A percentile compares a stretch with the other conserved stretches of the same genome.
Evolutionary conservation across 2,797 vertebrate species (phyloP).

Genomic region (Lutjanus argentimaculatus): DNA sequence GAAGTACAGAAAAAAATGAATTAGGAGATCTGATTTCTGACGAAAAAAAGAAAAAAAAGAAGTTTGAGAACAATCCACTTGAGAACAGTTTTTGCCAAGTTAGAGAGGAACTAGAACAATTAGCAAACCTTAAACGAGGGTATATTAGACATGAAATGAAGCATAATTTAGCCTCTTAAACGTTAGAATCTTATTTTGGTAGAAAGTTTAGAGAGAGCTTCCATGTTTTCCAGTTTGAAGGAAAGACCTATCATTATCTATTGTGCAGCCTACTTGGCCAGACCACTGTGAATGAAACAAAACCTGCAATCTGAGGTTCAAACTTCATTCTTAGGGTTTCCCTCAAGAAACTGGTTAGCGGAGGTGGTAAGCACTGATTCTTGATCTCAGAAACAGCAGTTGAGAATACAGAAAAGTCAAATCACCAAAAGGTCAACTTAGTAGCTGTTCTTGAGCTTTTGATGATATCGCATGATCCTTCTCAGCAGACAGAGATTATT

Average conservation of each 20-base stretch:
- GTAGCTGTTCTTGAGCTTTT: constrained; percentile 3
- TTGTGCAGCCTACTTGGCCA: constrained; percentile 44
- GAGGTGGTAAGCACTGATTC: constrained; percentile 13
- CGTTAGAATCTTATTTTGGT: neutral
- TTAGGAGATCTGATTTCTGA: too few species aligned
- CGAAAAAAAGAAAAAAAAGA: too few species aligned
- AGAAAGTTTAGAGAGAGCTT: constrained; percentile 20
- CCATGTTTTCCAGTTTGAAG: constrained; percentile 33
- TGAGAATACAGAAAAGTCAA: neutral
- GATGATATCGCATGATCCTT: neutral
- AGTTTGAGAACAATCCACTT: neutral
- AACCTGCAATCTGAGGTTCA: constrained; percentile 57
- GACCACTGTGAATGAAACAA: constrained; percentile 28
- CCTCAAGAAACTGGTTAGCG: constrained; percentile 29
- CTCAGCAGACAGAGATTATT: too few species aligned
- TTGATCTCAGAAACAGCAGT: constrained; percentile 8
- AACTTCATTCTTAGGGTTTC: constrained; percentile 39
- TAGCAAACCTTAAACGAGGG: neutral
- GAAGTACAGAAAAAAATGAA: too few species aligned
- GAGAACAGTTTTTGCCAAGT: neutral
- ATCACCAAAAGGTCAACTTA: neutral
- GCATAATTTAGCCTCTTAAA: too few species aligned
- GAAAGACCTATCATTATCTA: constrained; percentile 54
- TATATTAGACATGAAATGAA: neutral
- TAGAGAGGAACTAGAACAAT: neutral